Base-by-base conservation (phyloP, 2,113 vertebrate species). In the Etia nguti region DNA sequence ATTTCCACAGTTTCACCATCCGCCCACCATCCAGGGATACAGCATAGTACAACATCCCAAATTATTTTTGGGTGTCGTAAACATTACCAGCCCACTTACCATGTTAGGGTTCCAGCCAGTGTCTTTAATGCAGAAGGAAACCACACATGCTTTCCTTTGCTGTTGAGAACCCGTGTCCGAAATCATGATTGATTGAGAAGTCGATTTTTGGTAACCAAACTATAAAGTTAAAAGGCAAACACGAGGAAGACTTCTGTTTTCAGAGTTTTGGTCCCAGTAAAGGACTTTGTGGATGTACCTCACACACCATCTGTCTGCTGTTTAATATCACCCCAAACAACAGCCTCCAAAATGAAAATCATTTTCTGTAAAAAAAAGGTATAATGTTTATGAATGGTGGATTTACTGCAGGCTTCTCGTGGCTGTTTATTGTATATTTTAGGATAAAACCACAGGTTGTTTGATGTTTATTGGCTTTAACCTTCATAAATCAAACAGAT, bases 81-180 rank as follows among this genome's bases (percentile, higher is more conserved):
- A 80, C 50, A 22, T 31, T 1, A 18, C 46, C 55, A 9, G 48
- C 80, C 55, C 26, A 18, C 56, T 24, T 4, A 24, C 68, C 22
- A 1, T 5, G 10, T 46, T 46, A 6, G 52, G 12, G 5, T 2
- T 0, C 10, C 48, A 26, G 38, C 56, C 6, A 4, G 16, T 24
- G 31, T 54, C 34, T 77, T 3, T 77, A 31, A 77, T 26, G 26
- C 46, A 31, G 11, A 8, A 75, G 43, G 11, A 77, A 48, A 31
- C 26, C 73, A 52, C 26, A 6, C 10, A 34, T n/a, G 20, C 43
- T 50, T 9, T 16, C 13, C 38, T 65, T 12, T 41, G 6, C n/a
- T 52, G 48, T 6, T 5, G 6, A 20, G 24, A 50, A 31, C 16
- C 16, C 1, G 2, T 77, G 9, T 77, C 43, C 1, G 4, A 50